Base-by-base conservation (phyloP, 2,888 invertebrate genomes). In the Noctua janthe region DNA sequence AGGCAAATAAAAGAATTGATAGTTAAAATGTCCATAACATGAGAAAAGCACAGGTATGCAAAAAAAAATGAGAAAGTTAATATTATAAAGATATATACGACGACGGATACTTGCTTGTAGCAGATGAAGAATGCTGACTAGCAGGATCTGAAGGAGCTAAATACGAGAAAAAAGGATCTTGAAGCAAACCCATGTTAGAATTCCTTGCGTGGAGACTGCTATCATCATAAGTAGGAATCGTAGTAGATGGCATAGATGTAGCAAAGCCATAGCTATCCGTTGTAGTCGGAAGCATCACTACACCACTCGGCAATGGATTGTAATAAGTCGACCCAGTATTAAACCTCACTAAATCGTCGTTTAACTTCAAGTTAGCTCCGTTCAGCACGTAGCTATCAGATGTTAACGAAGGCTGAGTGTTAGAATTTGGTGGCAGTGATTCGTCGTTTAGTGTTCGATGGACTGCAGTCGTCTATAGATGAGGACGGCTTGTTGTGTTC, bases 401-500 rank as follows among this genome's bases (percentile, higher is more conserved):
- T 85, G 94, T 83, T 80, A 96, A 79, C 82, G 95, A 87, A 76
- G 95, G 90, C 89, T 96, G 87, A 74, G 94, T 71, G 66, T 90
- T 92, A 87, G 95, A 92, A 94, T 94, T 96, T 84, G 93, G 92
- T 83, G 94, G 93, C 91, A 96, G 87, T 96, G 96, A 96, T 88
- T 97, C 97, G 96, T 97, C 96, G 92, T 90, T 96, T 97, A 2
- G 96, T 95, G 90, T 94, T 96, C 13, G 95, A 94, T 54, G 96
- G 95, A 76, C 94, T 95, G 80, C 93, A 94, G 71, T 96, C 95
- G 62, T 95, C 95, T 1, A 96, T 92, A 29, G 97, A 96, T 17
- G 97, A 97, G 0, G 95, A 95, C 0, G 97, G 94, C 83, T 97
- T 97, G 80, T 95, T 96, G 64, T 96, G 94, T 98, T 99, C 92